Conservation (phyloP, 1,140 invertebrate genomes). For the Cyphomyrmex costatus region DNA sequence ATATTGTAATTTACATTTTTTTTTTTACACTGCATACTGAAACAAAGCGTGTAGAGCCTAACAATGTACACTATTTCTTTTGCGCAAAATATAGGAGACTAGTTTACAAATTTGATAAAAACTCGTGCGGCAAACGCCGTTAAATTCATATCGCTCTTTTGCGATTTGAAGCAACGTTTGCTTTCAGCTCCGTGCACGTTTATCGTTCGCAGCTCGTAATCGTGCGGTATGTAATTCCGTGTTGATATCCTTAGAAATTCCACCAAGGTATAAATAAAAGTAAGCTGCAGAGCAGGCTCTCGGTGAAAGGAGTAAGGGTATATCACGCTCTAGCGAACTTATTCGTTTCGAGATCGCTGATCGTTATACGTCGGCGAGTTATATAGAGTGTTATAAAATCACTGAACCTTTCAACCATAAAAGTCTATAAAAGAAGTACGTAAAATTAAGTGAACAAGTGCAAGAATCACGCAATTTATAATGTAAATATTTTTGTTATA, state of each 20-base stretch:
- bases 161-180: neutral
- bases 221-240: conserved; percentile 20
- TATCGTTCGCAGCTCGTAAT: conserved; percentile 52
- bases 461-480: neutral
- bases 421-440: neutral
- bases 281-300: neutral
- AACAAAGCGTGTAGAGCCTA: neutral
- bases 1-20: neutral
- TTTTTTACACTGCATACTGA: neutral
- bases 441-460: neutral
- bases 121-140: neutral
- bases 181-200: conserved; percentile 33
- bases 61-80: neutral
- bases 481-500: neutral
- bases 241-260: conserved; percentile 65
- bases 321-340: conserved; percentile 33
- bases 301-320: conserved; percentile 36
- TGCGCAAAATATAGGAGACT: neutral
- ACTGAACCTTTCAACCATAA: neutral
- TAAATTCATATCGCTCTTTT: conserved; percentile 46
- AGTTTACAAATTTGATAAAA: conserved; percentile 1
- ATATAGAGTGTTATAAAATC: conserved; percentile 21
- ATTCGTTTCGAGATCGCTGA: conserved; percentile 1
- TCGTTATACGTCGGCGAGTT: neutral
- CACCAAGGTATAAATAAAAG: conserved; percentile 33